Evolutionary conservation across 2,797 vertebrate genomes (phyloP).

Genomic region (Meda fulgida): DNA sequence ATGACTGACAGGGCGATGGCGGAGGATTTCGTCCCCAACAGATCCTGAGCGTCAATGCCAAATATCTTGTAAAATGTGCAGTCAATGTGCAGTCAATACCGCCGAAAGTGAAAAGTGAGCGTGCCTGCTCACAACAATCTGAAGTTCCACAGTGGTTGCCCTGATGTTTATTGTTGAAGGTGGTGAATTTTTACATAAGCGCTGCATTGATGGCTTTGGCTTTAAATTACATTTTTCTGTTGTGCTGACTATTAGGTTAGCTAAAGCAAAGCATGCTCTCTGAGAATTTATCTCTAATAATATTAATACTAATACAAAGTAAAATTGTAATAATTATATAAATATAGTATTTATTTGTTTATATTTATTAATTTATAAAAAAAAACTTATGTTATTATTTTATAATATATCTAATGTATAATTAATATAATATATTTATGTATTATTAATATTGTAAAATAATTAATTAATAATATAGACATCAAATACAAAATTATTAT

Average conservation of each 20-base stretch:
- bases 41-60: not conserved
- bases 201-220: not conserved
- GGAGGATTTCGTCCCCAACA: not conserved
- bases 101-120: not conserved
- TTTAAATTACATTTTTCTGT: not conserved
- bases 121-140: not conserved
- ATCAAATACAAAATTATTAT: no score
- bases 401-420: no score
- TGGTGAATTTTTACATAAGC: not conserved
- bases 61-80: not conserved
- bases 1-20: not conserved
- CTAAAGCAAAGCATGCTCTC: not conserved
- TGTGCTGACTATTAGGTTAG: not conserved
- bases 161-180: not conserved
- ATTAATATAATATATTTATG: no score
- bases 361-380: not conserved
- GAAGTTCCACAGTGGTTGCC: not conserved
- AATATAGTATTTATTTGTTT: not conserved
- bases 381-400: no score
- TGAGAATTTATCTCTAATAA: not conserved
- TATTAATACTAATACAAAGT: not conserved
- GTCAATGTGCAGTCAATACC: not conserved
- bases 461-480: not conserved
- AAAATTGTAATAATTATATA: not conserved
- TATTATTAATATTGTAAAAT: no score